Percentiles rank a stretch among this genome's conserved stretches.
phyloP scores from a whole-genome alignment of 2,797 vertebrate species.

The Thripadectes ignobilis region DNA sequence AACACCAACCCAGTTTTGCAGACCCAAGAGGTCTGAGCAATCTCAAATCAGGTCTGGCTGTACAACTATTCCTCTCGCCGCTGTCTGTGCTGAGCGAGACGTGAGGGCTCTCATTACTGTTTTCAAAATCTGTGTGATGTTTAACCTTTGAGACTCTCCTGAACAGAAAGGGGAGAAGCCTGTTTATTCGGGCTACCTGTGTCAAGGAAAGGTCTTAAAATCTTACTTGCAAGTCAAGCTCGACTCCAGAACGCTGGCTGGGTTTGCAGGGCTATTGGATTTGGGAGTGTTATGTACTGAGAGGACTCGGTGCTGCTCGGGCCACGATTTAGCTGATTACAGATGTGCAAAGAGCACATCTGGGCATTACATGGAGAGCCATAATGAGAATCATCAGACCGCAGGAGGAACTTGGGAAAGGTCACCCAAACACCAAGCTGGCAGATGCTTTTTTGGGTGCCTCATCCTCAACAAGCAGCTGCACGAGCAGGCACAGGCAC shows the following conservation, averaged over 20 bases:
- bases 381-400: not conserved
- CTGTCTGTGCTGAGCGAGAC: not conserved
- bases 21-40: conserved; percentile 59
- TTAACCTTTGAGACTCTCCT: conserved; percentile 32
- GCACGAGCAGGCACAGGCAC: not conserved
- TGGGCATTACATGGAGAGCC: not conserved
- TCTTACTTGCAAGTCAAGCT: not conserved
- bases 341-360: not conserved
- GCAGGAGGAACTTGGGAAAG: not conserved
- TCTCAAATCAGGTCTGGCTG: conserved; percentile 56
- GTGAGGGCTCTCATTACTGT: not conserved
- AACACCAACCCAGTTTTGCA: conserved; percentile 60
- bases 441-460: not conserved
- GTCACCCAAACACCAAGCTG: not conserved
- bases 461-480: not conserved
- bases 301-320: not conserved
- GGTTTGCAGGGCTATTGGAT: not conserved
- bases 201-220: not conserved
- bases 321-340: not conserved
- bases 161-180: not conserved
- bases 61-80: not conserved
- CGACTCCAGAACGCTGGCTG: not conserved
- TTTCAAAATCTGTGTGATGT: not conserved
- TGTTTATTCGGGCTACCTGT: not conserved
- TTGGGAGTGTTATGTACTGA: not conserved